These are phyloP conservation scores for Coregonus sp. DNA, from an alignment of 2,797 vertebrate genomes.

Conservation along the genomic window DNA sequence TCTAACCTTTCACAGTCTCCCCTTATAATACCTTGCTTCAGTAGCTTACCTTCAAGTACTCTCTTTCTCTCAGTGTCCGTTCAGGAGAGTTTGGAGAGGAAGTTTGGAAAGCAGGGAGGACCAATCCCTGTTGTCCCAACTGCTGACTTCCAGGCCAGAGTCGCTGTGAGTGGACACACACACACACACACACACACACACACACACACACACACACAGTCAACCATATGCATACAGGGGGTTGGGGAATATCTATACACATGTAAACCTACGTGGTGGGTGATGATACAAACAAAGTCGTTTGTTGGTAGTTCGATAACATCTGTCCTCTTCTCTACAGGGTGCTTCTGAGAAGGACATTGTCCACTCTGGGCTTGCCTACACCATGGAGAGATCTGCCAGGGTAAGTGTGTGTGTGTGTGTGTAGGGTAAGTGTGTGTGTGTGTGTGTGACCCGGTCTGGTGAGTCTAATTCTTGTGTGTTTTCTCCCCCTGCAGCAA, in stretches of 20 bases:
- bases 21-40: too few species aligned
- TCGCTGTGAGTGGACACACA: conserved; percentile 83
- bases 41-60: too few species aligned
- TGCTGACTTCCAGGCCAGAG: conserved; percentile 96
- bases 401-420: conserved; percentile 74
- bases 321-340: conserved; percentile 62
- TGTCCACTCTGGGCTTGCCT: conserved; percentile 96
- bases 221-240: background rate
- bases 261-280: background rate
- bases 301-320: background rate
- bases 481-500: conserved; percentile 78
- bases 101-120: conserved; percentile 97
- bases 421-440: too few species aligned
- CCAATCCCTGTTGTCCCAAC: conserved; percentile 97
- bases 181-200: conserved; percentile 1
- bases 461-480: background rate
- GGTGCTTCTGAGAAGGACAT: conserved; percentile 99
- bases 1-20: too few species aligned
- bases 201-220: conserved; percentile 3
- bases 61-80: conserved; percentile 86
- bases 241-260: too few species aligned
- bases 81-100: conserved; percentile 97
- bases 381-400: conserved; percentile 98
- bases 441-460: too few species aligned
- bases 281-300: background rate